Percentiles rank a stretch among this genome's conserved stretches.
Conservation (phyloP, 2,797 vertebrate genomes). For the Rhynchonycteris naso region DNA sequence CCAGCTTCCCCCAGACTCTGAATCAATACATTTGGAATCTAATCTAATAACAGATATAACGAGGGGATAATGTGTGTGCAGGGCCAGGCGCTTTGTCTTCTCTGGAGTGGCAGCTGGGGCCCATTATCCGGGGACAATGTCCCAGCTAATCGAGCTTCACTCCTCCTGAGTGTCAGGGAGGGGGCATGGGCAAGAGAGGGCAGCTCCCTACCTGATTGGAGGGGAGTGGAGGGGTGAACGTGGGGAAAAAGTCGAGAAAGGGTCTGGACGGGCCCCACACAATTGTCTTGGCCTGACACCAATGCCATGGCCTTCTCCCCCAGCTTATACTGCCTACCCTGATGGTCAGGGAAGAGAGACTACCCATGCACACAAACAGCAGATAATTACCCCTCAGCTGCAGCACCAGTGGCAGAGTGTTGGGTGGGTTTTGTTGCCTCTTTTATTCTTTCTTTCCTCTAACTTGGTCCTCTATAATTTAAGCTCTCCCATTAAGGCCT, state of each 20-base stretch:
- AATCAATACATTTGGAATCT: constrained; percentile 88
- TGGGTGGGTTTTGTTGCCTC: background rate
- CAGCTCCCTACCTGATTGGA: background rate
- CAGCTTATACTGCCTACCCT: background rate
- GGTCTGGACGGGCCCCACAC: background rate
- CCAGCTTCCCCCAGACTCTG: constrained; percentile 32
- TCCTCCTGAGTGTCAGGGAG: background rate
- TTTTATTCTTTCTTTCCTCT: background rate
- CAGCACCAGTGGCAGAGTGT: background rate
- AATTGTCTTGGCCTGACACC: background rate
- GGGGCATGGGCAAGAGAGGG: constrained; percentile 55
- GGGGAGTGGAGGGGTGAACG: background rate
- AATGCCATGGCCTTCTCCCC: background rate
- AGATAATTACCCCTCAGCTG: constrained; percentile 68
- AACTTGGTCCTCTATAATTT: constrained; percentile 72
- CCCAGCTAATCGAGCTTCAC: constrained; percentile 71
- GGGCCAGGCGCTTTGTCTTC: constrained; percentile 83
- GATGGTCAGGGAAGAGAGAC: background rate
- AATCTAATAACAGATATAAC: constrained; percentile 89
- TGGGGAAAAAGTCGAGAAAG: background rate
- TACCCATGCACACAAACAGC: background rate
- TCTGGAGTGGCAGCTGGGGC: constrained; percentile 84
- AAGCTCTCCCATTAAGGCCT: constrained; percentile 22
- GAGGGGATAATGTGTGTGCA: constrained; percentile 87
- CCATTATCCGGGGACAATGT: constrained; percentile 81